Conservation (phyloP, 1,140 invertebrate species). For the Episyrphus balteatus region DNA sequence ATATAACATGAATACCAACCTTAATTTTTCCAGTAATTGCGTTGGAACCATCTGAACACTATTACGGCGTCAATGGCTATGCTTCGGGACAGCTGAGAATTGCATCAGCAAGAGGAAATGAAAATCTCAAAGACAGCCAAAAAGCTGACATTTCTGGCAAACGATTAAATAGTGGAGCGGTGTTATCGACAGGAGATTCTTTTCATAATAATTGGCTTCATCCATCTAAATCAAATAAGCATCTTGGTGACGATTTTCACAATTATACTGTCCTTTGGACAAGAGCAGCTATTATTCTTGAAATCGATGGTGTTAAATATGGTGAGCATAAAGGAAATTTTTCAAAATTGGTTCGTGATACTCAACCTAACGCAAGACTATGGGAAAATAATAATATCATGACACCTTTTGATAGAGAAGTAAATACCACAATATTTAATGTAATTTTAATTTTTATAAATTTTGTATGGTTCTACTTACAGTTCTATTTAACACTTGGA, state of each 20-base stretch:
- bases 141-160: no score
- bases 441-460: not conserved
- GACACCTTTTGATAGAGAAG: conserved; percentile 56
- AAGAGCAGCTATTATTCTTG: conserved; percentile 37
- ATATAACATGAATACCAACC: no score
- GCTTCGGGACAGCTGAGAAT: conserved; percentile 42
- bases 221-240: not conserved
- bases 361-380: no score
- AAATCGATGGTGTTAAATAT: conserved; percentile 44
- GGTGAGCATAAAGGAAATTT: conserved; percentile 35
- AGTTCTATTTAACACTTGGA: conserved; percentile 63
- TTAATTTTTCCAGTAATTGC: no score
- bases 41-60: conserved; percentile 39
- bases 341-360: no score
- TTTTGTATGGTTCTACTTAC: not conserved
- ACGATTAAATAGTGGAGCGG: conserved; percentile 13
- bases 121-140: conserved; percentile 20
- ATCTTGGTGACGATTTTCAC: conserved; percentile 45
- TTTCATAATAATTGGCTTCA: conserved; percentile 7
- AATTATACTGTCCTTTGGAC: conserved; percentile 47
- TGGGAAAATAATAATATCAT: conserved; percentile 37
- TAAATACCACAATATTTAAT: not conserved
- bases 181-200: conserved; percentile 19
- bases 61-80: conserved; percentile 41
- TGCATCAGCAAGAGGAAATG: conserved; percentile 38